Conservation (phyloP, 1,140 invertebrate species). For the Colletes latitarsis region DNA sequence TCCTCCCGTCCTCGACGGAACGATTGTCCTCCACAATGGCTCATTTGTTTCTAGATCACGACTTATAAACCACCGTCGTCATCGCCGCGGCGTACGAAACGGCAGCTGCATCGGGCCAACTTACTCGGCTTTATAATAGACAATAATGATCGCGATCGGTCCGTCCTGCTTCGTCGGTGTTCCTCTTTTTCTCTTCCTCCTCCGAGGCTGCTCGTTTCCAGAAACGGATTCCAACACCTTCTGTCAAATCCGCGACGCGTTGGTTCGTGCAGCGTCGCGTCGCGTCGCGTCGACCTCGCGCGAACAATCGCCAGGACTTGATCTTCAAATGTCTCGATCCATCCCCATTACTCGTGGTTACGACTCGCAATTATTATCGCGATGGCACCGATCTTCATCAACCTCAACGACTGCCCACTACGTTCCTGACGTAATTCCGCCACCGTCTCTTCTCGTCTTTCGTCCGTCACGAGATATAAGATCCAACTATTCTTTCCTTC, state of each 20-base stretch:
- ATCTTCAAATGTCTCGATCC: conserved; percentile 22
- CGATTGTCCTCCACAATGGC: conserved; percentile 69
- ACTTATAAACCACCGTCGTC: conserved; percentile 67
- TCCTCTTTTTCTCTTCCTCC: conserved; percentile 40
- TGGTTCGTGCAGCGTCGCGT: too few relatives aligned
- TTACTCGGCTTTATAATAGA: conserved; percentile 71
- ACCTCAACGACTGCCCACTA: conserved; percentile 53
- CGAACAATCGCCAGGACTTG: not conserved
- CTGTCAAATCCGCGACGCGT: not conserved
- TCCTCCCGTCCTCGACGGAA: conserved; percentile 60
- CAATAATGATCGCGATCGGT: conserved; percentile 74
- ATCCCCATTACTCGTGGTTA: conserved; percentile 11
- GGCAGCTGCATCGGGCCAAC: conserved; percentile 73
- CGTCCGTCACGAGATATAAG: conserved; percentile 40
- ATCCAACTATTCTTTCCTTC: conserved; percentile 34
- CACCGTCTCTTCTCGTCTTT: conserved; percentile 58
- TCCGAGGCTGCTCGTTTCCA: not conserved
- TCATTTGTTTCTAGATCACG: conserved; percentile 74
- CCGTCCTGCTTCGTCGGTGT: conserved; percentile 53
- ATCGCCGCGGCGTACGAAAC: conserved; percentile 47
- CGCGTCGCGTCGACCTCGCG: not conserved
- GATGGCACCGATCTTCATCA: conserved; percentile 58
- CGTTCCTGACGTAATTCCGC: conserved; percentile 63
- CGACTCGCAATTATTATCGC: conserved; percentile 53
- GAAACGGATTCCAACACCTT: conserved; percentile 19